These are phyloP conservation scores for Anolis sagrei DNA, from an alignment of 2,113 vertebrate species.

Conservation along the genomic window DNA sequence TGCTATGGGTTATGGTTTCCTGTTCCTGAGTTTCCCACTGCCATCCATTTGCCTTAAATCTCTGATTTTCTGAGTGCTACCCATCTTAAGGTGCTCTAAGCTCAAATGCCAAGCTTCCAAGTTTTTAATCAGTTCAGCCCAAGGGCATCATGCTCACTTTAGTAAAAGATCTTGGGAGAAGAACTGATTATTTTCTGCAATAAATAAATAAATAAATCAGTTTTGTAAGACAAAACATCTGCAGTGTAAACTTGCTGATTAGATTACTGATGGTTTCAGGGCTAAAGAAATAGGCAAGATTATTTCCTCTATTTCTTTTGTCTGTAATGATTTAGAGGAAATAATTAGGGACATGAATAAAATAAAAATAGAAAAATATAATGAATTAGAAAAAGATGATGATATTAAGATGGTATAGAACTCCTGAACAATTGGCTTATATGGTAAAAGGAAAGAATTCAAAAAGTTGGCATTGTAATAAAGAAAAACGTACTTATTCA, in stretches of 20 bases:
- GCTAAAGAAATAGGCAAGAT: neutral
- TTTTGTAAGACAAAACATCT: neutral
- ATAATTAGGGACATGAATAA: too few relatives aligned
- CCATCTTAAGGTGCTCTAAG: neutral
- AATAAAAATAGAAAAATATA: too few relatives aligned
- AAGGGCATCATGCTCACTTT: neutral
- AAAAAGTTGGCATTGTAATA: too few relatives aligned
- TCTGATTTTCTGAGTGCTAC: neutral
- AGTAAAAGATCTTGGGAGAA: neutral
- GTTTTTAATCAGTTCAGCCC: neutral
- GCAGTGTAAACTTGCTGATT: too few relatives aligned
- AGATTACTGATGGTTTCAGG: neutral
- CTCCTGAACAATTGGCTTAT: too few relatives aligned
- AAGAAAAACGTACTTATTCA: too few relatives aligned
- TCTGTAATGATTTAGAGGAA: too few relatives aligned
- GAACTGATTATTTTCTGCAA: neutral
- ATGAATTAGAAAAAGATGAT: too few relatives aligned
- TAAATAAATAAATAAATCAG: too few relatives aligned
- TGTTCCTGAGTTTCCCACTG: neutral
- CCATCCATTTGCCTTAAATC: neutral
- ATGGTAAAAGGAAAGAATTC: too few relatives aligned
- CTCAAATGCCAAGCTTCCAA: neutral
- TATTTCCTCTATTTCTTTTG: too few relatives aligned
- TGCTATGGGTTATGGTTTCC: neutral
- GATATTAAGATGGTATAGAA: too few relatives aligned